A percentile compares a stretch with the other conserved stretches of the same genome.
Evolutionary conservation across 2,113 vertebrate species (phyloP).

Genomic region (Arothron firmamentum): DNA sequence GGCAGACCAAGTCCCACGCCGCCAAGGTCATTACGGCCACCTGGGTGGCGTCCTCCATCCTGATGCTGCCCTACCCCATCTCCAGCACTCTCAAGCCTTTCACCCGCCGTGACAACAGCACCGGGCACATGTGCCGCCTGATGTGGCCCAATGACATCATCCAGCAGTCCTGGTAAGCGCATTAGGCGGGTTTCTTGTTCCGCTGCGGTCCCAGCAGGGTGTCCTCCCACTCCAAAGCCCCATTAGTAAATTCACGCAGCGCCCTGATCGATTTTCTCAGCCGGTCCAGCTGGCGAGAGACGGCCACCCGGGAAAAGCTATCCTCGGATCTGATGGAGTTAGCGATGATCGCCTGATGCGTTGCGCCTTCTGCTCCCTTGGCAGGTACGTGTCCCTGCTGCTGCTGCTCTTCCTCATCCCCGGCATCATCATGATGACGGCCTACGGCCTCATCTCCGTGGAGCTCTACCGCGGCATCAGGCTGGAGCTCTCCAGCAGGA

Average conservation of each 20-base stretch:
- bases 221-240: slow-evolving; percentile 1
- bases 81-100: slow-evolving; percentile 89
- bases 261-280: slow-evolving; percentile 31
- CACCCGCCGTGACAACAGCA: slow-evolving; percentile 86
- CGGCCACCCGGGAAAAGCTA: not conserved
- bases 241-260: slow-evolving; percentile 1
- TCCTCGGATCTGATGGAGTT: not conserved
- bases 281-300: slow-evolving; percentile 7
- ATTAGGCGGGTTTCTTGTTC: not conserved
- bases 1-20: slow-evolving; percentile 97
- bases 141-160: slow-evolving; percentile 84
- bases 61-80: slow-evolving; percentile 96
- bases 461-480: slow-evolving; percentile 93
- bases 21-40: slow-evolving; percentile 89
- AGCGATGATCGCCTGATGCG: too few relatives aligned
- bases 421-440: slow-evolving; percentile 91
- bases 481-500: slow-evolving; percentile 85
- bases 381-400: slow-evolving; percentile 89
- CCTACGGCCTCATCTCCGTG: slow-evolving; percentile 91
- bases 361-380: not conserved
- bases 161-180: slow-evolving; percentile 88
- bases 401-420: slow-evolving; percentile 92
- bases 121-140: slow-evolving; percentile 90
- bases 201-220: not conserved
- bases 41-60: slow-evolving; percentile 86